These are phyloP conservation scores for Ginglymostoma cirratum DNA, from an alignment of 2,113 vertebrate genomes.

Conservation along the genomic window DNA sequence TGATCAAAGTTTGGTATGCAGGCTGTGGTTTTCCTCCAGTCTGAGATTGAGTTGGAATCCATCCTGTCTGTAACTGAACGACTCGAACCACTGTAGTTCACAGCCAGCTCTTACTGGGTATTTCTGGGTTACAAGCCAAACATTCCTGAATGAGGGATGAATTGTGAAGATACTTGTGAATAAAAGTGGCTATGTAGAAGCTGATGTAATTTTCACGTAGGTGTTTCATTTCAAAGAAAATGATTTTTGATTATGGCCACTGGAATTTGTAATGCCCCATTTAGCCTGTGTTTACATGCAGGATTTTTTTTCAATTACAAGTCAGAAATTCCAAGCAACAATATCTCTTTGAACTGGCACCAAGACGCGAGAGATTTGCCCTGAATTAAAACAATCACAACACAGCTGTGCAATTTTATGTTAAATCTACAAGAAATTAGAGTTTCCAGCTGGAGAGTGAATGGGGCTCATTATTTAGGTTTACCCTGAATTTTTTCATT, in stretches of 20 bases:
- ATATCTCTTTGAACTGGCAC: conserved; percentile 28
- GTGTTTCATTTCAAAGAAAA: conserved; percentile 10
- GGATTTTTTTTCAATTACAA: conserved; percentile 28
- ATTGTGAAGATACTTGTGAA: background rate
- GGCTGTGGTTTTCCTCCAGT: conserved; percentile 25
- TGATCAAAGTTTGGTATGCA: background rate
- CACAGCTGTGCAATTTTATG: conserved; percentile 15
- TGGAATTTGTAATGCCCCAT: background rate
- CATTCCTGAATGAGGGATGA: conserved; percentile 9
- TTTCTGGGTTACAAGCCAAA: conserved; percentile 26
- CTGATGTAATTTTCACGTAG: conserved; percentile 10
- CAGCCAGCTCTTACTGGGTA: background rate
- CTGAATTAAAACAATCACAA: background rate
- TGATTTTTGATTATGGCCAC: conserved; percentile 6
- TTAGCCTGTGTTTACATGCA: conserved; percentile 26
- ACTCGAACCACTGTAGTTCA: background rate
- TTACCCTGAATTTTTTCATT: background rate
- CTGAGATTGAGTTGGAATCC: background rate
- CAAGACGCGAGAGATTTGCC: conserved; percentile 2
- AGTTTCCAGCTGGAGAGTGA: background rate
- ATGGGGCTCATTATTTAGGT: background rate
- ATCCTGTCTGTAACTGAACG: background rate
- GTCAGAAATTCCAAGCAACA: conserved; percentile 25
- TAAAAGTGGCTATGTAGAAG: conserved; percentile 2
- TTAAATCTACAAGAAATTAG: background rate